A percentile compares a stretch with the other conserved stretches of the same genome.
Conservation (phyloP, 2,113 vertebrate species). For the Megaceryle maxima region DNA sequence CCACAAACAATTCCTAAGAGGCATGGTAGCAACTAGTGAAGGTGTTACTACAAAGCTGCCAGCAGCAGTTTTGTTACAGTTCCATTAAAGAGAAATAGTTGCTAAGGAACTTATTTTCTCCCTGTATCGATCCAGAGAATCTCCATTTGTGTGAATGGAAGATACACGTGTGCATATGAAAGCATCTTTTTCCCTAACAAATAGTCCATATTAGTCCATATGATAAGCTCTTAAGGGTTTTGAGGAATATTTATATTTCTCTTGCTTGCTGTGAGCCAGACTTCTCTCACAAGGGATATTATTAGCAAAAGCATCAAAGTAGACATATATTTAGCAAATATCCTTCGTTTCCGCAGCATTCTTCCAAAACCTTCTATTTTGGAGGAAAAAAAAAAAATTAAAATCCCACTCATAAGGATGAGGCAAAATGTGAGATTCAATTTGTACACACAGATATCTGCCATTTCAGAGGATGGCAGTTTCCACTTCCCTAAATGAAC, state of each 20-base stretch:
- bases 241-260: neutral
- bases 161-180: fast-evolving
- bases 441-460: neutral
- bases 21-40: neutral
- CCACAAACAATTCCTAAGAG: neutral
- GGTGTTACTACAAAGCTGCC: neutral
- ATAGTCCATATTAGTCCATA: neutral
- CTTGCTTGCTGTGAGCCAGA: neutral
- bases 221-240: neutral
- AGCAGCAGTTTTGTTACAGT: neutral
- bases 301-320: conserved; percentile 14
- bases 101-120: neutral
- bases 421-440: neutral
- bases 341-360: neutral
- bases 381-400: fast-evolving
- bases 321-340: neutral
- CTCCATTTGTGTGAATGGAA: neutral
- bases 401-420: neutral
- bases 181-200: neutral
- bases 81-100: neutral
- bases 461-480: neutral
- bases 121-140: neutral
- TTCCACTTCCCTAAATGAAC: neutral
- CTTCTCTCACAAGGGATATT: neutral
- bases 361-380: neutral